phyloP scores from a whole-genome alignment of 2,888 invertebrate species.

The Himalopsyche kuldschensis region DNA sequence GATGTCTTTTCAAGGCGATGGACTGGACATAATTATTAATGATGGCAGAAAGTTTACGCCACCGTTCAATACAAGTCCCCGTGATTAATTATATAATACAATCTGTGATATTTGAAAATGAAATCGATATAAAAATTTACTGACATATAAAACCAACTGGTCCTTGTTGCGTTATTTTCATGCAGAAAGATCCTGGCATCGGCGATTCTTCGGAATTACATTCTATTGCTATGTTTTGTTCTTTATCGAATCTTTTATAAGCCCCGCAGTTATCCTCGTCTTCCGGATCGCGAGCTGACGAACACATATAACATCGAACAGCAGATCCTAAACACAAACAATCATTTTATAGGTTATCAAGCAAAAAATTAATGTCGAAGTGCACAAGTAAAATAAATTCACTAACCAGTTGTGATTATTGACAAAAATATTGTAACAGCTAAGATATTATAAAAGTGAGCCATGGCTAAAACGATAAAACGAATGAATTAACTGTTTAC shows the following conservation, averaged over 20 bases:
- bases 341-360: constrained; percentile 1
- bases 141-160: constrained; percentile 93
- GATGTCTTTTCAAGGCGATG: too few relatives aligned
- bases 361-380: neutral
- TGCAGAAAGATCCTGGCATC: constrained; percentile 94
- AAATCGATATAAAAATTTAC: constrained; percentile 47
- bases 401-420: neutral
- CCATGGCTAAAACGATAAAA: neutral
- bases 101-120: neutral
- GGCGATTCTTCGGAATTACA: constrained; percentile 93
- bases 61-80: too few relatives aligned
- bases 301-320: constrained; percentile 92
- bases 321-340: constrained; percentile 58
- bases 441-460: neutral
- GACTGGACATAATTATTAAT: too few relatives aligned
- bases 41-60: too few relatives aligned
- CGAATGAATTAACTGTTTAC: neutral
- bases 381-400: neutral
- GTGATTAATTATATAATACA: too few relatives aligned
- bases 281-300: constrained; percentile 75
- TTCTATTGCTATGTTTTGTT: constrained; percentile 86
- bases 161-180: constrained; percentile 92
- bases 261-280: constrained; percentile 92
- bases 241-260: constrained; percentile 80
- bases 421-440: neutral